These are phyloP conservation scores for Setipinna tenuifilis DNA, from an alignment of 2,797 vertebrate species.

Conservation along the genomic window DNA sequence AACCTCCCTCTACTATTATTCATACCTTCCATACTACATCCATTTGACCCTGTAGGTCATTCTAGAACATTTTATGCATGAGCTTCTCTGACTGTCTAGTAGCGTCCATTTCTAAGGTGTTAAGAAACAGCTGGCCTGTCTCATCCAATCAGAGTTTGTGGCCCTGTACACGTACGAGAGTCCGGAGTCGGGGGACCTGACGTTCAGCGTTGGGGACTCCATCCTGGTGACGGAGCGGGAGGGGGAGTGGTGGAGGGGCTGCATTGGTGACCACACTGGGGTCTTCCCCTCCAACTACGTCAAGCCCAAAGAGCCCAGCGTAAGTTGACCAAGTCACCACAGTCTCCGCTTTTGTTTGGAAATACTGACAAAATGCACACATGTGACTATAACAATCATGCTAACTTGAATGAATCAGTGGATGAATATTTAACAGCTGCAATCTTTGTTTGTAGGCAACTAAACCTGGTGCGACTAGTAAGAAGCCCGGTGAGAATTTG, in stretches of 20 bases:
- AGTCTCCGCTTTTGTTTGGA: not conserved
- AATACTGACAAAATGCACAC: no score
- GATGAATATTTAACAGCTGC: not conserved
- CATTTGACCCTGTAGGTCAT: no score
- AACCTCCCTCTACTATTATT: not conserved
- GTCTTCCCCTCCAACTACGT: conserved; percentile 96
- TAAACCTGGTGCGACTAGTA: conserved; percentile 78
- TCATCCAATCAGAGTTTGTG: conserved; percentile 79
- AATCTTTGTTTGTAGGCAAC: conserved; percentile 71
- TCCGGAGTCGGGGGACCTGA: conserved; percentile 87
- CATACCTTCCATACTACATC: no score
- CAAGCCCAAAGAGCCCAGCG: conserved; percentile 88
- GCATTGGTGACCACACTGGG: conserved; percentile 82
- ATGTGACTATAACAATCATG: no score
- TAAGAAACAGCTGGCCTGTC: no score
- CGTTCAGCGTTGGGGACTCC: conserved; percentile 87
- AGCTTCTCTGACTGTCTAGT: not conserved
- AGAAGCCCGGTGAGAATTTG: conserved; percentile 83
- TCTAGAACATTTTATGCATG: not conserved
- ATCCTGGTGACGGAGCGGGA: conserved; percentile 90
- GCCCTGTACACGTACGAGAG: conserved; percentile 93
- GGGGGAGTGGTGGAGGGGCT: conserved; percentile 96
- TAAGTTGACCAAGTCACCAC: conserved; percentile 61
- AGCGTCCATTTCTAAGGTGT: no score
- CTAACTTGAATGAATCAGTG: not conserved